A percentile compares a stretch with the other conserved stretches of the same genome.
phyloP scores from a whole-genome alignment of 2,888 invertebrate species.

The Taenaris catops region DNA sequence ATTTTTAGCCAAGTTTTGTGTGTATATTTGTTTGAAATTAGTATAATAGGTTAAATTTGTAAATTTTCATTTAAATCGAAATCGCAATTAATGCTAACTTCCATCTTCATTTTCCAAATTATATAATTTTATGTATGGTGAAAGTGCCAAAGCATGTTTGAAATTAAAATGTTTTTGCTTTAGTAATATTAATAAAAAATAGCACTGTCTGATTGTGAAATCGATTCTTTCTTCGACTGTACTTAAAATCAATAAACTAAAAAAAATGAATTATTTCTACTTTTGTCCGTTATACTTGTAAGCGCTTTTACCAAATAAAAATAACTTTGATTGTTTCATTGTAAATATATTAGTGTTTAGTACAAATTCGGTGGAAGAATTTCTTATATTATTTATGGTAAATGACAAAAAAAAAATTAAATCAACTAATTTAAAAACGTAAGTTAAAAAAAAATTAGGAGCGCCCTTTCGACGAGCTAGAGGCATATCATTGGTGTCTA shows the following conservation, averaged over 20 bases:
- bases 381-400: slow-evolving; percentile 25
- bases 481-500: slow-evolving; percentile 29
- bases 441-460: no score
- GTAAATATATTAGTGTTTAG: slow-evolving; percentile 71
- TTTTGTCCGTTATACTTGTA: slow-evolving; percentile 28
- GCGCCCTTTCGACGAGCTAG: slow-evolving; percentile 15
- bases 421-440: no score
- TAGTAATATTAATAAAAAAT: slow-evolving; percentile 15
- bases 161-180: slow-evolving; percentile 19
- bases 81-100: slow-evolving; percentile 25
- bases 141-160: slow-evolving; percentile 61
- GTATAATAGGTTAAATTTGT: slow-evolving; percentile 70
- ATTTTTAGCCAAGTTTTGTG: no score
- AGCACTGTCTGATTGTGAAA: slow-evolving; percentile 12
- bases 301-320: slow-evolving; percentile 72
- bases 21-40: slow-evolving; percentile 71
- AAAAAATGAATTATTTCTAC: slow-evolving; percentile 8
- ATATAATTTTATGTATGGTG: slow-evolving; percentile 43
- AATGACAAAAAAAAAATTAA: slow-evolving; percentile 22
- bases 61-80: slow-evolving; percentile 41
- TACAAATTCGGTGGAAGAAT: slow-evolving; percentile 68
- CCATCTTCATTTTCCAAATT: slow-evolving; percentile 25
- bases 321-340: slow-evolving; percentile 46
- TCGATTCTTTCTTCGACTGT: slow-evolving; percentile 10
- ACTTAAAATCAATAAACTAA: slow-evolving; percentile 12